Conservation (phyloP, 2,888 invertebrate species). For the Neoascia interrupta region DNA sequence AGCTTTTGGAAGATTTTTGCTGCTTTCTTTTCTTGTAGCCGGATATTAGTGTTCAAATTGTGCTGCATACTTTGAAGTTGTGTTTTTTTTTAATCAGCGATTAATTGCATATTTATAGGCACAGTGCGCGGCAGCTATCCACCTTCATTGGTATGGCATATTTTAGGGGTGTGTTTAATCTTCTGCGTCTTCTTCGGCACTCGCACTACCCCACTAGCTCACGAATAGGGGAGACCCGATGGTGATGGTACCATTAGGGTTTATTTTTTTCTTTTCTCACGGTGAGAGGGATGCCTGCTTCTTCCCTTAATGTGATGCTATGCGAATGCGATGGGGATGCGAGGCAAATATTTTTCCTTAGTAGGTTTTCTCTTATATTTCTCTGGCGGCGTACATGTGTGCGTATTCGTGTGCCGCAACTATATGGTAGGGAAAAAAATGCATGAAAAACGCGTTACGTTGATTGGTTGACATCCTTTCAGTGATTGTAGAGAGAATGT, state of each 20-base stretch:
- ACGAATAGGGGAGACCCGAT: not conserved
- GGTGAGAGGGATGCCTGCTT: slow-evolving; percentile 48
- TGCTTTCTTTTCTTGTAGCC: not conserved
- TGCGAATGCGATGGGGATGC: slow-evolving; percentile 43
- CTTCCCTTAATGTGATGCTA: slow-evolving; percentile 65
- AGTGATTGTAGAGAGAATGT: slow-evolving; percentile 57
- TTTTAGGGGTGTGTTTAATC: slow-evolving; percentile 60
- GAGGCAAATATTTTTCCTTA: slow-evolving; percentile 60
- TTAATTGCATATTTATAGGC: slow-evolving; percentile 60
- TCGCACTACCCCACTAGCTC: no score
- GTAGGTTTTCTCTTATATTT: slow-evolving; percentile 64
- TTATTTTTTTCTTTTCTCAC: slow-evolving; percentile 28
- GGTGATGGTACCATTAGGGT: slow-evolving; percentile 15
- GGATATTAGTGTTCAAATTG: slow-evolving; percentile 21
- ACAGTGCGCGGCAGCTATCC: not conserved
- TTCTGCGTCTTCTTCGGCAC: not conserved
- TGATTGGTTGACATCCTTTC: slow-evolving; percentile 66
- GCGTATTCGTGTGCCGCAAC: slow-evolving; percentile 39
- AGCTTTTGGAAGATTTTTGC: no score
- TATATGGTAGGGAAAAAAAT: slow-evolving; percentile 54
- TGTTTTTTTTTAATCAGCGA: slow-evolving; percentile 29
- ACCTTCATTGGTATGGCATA: not conserved
- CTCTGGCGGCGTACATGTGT: slow-evolving; percentile 46
- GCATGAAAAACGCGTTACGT: slow-evolving; percentile 67
- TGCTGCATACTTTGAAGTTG: slow-evolving; percentile 25